These are phyloP conservation scores for Trisateles emortualis DNA, from an alignment of 2,888 invertebrate species.

Conservation along the genomic window DNA sequence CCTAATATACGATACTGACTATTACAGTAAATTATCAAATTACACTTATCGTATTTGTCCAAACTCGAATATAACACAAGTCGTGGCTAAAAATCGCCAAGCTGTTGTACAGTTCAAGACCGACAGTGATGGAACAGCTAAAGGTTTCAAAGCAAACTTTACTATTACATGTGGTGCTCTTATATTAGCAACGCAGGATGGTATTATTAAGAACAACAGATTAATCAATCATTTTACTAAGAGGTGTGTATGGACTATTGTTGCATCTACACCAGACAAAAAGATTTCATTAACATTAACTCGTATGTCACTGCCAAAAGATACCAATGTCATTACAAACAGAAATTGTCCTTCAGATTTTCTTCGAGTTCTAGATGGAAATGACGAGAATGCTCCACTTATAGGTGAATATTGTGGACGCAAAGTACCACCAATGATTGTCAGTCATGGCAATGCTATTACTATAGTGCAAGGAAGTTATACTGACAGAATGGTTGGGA, in stretches of 20 bases:
- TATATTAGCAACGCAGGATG: slow-evolving; percentile 85
- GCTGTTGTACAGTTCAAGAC: slow-evolving; percentile 89
- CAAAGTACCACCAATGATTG: slow-evolving; percentile 89
- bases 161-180: slow-evolving; percentile 90
- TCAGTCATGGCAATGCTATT: slow-evolving; percentile 89
- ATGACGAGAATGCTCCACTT: slow-evolving; percentile 87
- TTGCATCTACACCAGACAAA: slow-evolving; percentile 84
- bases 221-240: slow-evolving; percentile 58
- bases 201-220: slow-evolving; percentile 79
- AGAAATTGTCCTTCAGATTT: slow-evolving; percentile 69
- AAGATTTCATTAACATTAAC: slow-evolving; percentile 90
- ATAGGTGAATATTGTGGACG: slow-evolving; percentile 89
- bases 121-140: slow-evolving; percentile 85
- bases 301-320: slow-evolving; percentile 79
- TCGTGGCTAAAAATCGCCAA: slow-evolving; percentile 87
- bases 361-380: slow-evolving; percentile 90
- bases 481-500: slow-evolving; percentile 55
- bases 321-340: slow-evolving; percentile 51
- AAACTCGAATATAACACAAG: slow-evolving; percentile 60
- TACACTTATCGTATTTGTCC: slow-evolving; percentile 84
- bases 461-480: slow-evolving; percentile 78
- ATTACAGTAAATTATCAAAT: slow-evolving; percentile 43
- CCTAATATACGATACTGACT: slow-evolving; percentile 26
- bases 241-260: slow-evolving; percentile 92
- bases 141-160: slow-evolving; percentile 93